phyloP scores from a whole-genome alignment of 2,797 vertebrate species.

The Meriones psammophilus region DNA sequence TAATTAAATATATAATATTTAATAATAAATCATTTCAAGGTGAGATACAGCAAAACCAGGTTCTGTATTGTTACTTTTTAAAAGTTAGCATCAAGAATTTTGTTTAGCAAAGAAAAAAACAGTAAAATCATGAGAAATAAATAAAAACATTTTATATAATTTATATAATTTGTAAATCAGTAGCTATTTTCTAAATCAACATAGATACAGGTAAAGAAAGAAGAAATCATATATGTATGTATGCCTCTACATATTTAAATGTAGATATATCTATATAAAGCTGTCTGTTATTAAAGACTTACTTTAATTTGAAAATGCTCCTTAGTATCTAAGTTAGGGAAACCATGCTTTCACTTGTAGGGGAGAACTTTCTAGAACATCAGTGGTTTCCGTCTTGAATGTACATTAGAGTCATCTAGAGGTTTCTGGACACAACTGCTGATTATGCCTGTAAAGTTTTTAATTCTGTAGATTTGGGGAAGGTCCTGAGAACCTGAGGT shows the following conservation, averaged over 20 bases:
- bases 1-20: too few relatives aligned
- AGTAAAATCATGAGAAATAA: neutral
- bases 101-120: neutral
- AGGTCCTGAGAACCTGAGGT: neutral
- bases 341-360: neutral
- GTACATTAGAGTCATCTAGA: neutral
- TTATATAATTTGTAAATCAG: neutral
- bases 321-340: neutral
- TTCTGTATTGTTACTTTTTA: conserved; percentile 63
- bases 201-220: neutral
- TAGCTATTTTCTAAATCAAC: neutral
- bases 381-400: neutral
- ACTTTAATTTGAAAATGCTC: conserved; percentile 1
- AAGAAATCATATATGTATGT: neutral
- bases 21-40: neutral
- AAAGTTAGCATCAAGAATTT: conserved; percentile 32
- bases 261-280: neutral
- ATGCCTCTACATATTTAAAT: neutral
- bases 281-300: neutral
- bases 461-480: neutral
- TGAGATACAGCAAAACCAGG: neutral
- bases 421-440: neutral
- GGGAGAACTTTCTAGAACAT: neutral
- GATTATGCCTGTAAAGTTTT: neutral
- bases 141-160: neutral